Conservation (phyloP, 2,113 vertebrate genomes). For the Python bivittatus region DNA sequence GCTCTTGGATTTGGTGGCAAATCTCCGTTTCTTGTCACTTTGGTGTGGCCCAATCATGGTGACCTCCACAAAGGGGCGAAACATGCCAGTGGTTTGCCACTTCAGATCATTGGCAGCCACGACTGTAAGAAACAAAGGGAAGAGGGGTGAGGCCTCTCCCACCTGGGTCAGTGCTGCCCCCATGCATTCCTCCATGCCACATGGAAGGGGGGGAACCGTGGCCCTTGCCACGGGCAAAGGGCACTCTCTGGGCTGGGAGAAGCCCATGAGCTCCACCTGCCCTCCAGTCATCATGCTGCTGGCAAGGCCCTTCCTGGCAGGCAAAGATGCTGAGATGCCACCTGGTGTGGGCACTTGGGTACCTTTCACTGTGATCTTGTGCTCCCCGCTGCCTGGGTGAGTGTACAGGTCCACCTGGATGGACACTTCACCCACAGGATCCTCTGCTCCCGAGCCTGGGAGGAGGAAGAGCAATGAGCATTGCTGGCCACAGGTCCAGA, state of each 20-base stretch:
- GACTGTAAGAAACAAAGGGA: constrained; percentile 72
- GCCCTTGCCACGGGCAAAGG: background rate
- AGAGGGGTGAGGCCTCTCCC: background rate
- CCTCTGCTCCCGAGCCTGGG: constrained; percentile 88
- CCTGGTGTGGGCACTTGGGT: background rate
- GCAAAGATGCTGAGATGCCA: background rate
- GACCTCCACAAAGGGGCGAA: constrained; percentile 93
- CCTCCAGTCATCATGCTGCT: background rate
- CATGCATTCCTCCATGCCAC: background rate
- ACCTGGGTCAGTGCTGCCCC: background rate
- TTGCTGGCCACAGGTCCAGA: too few species aligned
- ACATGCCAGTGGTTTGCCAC: constrained; percentile 97
- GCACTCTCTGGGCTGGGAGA: too few species aligned
- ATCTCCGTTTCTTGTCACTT: constrained; percentile 95
- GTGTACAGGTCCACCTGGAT: constrained; percentile 95
- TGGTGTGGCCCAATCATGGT: constrained; percentile 96
- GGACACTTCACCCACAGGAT: constrained; percentile 92
- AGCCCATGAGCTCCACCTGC: background rate
- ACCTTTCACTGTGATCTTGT: constrained; percentile 97
- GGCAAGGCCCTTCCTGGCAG: background rate
- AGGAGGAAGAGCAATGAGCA: constrained; percentile 11
- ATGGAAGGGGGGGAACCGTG: background rate
- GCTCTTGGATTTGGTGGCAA: constrained; percentile 98
- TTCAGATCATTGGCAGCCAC: constrained; percentile 93
- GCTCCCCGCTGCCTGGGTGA: constrained; percentile 90